Conservation (phyloP, 1,140 invertebrate genomes). For the Zaprionus inermis region DNA sequence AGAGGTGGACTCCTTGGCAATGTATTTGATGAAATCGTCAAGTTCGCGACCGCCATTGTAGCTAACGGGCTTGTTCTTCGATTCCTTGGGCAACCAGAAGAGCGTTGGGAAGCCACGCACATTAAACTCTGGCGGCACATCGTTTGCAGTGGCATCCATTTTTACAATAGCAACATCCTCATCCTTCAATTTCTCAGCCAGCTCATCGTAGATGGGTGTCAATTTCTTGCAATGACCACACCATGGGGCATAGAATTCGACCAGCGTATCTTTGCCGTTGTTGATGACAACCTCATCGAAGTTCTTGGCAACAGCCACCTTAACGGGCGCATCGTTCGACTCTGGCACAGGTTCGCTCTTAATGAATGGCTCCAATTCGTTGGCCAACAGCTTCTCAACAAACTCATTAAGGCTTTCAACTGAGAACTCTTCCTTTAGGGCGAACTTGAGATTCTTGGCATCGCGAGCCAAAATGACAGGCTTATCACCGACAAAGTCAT, state of each 20-base stretch:
- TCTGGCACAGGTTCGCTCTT: conserved; percentile 98
- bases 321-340: conserved; percentile 93
- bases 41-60: conserved; percentile 98
- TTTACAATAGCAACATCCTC: conserved; percentile 98
- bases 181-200: conserved; percentile 94
- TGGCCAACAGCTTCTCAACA: conserved; percentile 92
- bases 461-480: conserved; percentile 94
- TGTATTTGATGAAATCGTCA: conserved; percentile 98
- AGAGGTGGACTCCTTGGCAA: conserved; percentile 95
- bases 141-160: conserved; percentile 99
- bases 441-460: conserved; percentile 94
- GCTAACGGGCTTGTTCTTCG: conserved; percentile 91
- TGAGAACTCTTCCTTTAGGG: conserved; percentile 96
- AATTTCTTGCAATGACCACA: conserved; percentile 99
- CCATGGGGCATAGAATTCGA: conserved; percentile 99
- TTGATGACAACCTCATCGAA: conserved; percentile 98
- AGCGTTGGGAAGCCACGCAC: conserved; percentile 99
- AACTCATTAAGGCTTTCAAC: conserved; percentile 95
- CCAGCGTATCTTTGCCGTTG: conserved; percentile 95
- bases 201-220: conserved; percentile 96
- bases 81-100: conserved; percentile 96
- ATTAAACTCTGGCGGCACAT: conserved; percentile 96
- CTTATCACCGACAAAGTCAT: conserved; percentile 95
- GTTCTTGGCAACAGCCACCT: conserved; percentile 97
- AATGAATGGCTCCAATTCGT: conserved; percentile 94